Evolutionary conservation across 1,140 invertebrate genomes (phyloP), one percentile per base, ranked within the genome.

Genomic region (Zaprionus ornatus): DNA sequence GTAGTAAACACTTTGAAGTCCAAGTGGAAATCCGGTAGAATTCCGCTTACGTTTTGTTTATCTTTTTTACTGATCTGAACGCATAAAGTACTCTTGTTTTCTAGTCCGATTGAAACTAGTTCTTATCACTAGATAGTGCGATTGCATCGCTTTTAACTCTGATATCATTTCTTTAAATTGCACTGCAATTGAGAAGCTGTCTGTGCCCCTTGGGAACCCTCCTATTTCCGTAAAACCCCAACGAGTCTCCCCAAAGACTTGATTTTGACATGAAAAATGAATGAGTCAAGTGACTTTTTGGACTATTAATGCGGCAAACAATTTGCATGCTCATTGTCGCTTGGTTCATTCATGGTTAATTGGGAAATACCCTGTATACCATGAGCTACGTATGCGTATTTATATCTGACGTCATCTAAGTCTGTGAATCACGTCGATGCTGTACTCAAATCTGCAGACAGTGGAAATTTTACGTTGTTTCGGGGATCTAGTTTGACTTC

Each of bases 91-190:
- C n/a, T 17, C 15, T 23, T 13, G 10, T 23, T 21, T 10, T n/a
- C 17, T 23, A 19, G 45, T 50, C 61, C 17, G 9, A 50, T 45
- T 15, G 7, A 19, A 56, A 45, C 23, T 19, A 42, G 29, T 50
- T 62, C 27, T 32, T 23, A 72, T 66, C 29, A 7, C 50, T 57
- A n/a, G 57, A 76, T 67, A 54, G 48, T 10, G 29, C 77, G 77
- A 85, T 85, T 85, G 64, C 68, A 50, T 56, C 63, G 48, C 54
- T 57, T 77, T 77, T 80, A 84, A 69, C 68, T 70, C 59, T 35
- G 32, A 76, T 79, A 77, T 73, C 63, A 35, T 50, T 72, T 54
- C 42, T 50, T 68, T 50, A 72, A 77, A 77, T 73, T 59, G 64
- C 55, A 80, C 35, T 21, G 48, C 35, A 74, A 74, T 77, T 69